A percentile compares a stretch with the other conserved stretches of the same genome.
These are phyloP conservation scores for Ornithoptera priamus DNA, from an alignment of 2,888 invertebrate species.

Conservation along the genomic window DNA sequence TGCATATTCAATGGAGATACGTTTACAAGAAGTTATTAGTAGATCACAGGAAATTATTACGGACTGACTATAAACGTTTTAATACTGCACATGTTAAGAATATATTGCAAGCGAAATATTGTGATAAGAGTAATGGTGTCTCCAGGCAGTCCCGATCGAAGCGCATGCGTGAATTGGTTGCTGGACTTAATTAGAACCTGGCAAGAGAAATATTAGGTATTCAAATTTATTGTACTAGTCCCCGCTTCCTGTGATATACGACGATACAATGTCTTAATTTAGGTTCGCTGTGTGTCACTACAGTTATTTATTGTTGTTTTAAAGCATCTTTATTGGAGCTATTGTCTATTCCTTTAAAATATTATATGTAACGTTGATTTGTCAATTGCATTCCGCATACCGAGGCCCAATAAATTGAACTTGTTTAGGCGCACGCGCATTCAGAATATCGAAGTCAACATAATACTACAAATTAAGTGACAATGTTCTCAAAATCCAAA, in stretches of 20 bases:
- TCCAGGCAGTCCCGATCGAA: slow-evolving; percentile 63
- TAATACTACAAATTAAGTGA: slow-evolving; percentile 65
- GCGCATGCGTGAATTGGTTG: slow-evolving; percentile 70
- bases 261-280: slow-evolving; percentile 44
- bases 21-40: background rate
- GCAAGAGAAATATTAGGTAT: slow-evolving; percentile 70
- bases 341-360: background rate
- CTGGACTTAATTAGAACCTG: slow-evolving; percentile 68
- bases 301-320: slow-evolving; percentile 32
- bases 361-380: slow-evolving; percentile 18
- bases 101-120: slow-evolving; percentile 44
- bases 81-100: slow-evolving; percentile 32
- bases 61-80: slow-evolving; percentile 18
- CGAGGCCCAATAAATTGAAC: slow-evolving; percentile 31
- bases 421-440: slow-evolving; percentile 34
- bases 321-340: background rate
- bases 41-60: slow-evolving; percentile 19
- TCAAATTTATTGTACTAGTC: slow-evolving; percentile 59
- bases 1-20: background rate
- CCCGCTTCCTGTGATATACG: slow-evolving; percentile 51
- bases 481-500: slow-evolving; percentile 62
- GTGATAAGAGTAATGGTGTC: slow-evolving; percentile 69
- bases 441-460: slow-evolving; percentile 42
- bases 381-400: slow-evolving; percentile 16
- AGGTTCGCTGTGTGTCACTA: slow-evolving; percentile 26